Conservation (phyloP, 2,113 vertebrate species). For the Echinops telfairi region DNA sequence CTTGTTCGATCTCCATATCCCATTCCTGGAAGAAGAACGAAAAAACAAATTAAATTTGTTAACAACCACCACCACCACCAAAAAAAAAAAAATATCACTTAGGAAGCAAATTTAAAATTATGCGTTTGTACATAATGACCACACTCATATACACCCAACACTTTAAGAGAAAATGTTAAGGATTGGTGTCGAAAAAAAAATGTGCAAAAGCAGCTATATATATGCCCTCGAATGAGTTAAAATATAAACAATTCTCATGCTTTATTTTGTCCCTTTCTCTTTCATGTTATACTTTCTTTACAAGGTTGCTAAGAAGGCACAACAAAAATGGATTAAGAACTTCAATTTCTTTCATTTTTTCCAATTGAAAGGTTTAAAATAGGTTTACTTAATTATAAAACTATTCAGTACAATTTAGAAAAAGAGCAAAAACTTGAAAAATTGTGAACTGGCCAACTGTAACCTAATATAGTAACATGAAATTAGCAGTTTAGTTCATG, state of each 20-base stretch:
- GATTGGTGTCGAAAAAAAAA: neutral
- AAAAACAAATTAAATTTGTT: constrained; percentile 34
- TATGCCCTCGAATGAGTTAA: constrained; percentile 10
- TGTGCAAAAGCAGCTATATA: neutral
- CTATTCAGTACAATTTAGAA: constrained; percentile 26
- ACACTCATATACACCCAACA: constrained; percentile 17
- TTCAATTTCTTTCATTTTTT: constrained; percentile 36
- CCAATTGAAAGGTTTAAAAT: constrained; percentile 39
- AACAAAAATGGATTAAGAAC: constrained; percentile 16
- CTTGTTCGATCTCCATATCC: constrained; percentile 98
- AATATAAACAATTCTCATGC: neutral
- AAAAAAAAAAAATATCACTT: constrained; percentile 22
- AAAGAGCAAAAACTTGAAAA: constrained; percentile 11
- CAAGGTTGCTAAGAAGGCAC: neutral
- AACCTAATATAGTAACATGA: neutral
- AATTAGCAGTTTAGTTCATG: constrained; percentile 15
- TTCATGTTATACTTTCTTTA: constrained; percentile 40
- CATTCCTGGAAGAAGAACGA: constrained; percentile 92
- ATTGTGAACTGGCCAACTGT: constrained; percentile 48
- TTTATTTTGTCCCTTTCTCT: constrained; percentile 41
- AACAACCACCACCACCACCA: neutral
- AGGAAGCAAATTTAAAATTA: constrained; percentile 62
- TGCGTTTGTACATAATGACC: neutral
- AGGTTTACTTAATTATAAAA: constrained; percentile 53
- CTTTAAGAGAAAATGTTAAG: constrained; percentile 36